Evolutionary conservation across 2,113 vertebrate genomes (phyloP).

Genomic region (Daphoenositta chrysoptera): DNA sequence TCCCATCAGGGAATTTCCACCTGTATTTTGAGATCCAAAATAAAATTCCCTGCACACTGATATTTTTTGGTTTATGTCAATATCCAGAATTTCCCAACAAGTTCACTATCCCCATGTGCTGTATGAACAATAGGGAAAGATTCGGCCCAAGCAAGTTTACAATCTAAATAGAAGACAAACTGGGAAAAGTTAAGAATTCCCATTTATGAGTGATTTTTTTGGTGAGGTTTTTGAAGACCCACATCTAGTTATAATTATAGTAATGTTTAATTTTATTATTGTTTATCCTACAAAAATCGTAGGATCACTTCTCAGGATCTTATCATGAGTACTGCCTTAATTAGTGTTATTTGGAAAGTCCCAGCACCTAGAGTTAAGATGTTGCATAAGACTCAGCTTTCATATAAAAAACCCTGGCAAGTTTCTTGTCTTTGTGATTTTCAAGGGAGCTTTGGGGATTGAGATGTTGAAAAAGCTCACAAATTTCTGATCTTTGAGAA

Average conservation of each 20-base stretch:
- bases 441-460: not conserved
- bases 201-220: not conserved
- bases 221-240: not conserved
- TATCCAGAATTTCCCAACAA: not conserved
- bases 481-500: not conserved
- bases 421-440: not conserved
- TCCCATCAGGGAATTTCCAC: not conserved
- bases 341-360: conserved; percentile 18
- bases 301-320: not conserved
- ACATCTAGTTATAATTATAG: not conserved
- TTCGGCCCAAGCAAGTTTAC: not conserved
- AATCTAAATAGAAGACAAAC: not conserved
- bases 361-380: not conserved
- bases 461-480: not conserved
- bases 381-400: not conserved
- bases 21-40: not conserved
- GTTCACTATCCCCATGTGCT: not conserved
- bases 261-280: not conserved
- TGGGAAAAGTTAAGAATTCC: not conserved
- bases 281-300: not conserved
- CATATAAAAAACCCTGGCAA: not conserved
- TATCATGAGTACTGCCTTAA: not conserved
- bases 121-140: not conserved
- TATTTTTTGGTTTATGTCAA: not conserved
- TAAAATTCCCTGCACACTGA: not conserved